Conservation (phyloP, 2,113 vertebrate species). For the Prunella himalayana region DNA sequence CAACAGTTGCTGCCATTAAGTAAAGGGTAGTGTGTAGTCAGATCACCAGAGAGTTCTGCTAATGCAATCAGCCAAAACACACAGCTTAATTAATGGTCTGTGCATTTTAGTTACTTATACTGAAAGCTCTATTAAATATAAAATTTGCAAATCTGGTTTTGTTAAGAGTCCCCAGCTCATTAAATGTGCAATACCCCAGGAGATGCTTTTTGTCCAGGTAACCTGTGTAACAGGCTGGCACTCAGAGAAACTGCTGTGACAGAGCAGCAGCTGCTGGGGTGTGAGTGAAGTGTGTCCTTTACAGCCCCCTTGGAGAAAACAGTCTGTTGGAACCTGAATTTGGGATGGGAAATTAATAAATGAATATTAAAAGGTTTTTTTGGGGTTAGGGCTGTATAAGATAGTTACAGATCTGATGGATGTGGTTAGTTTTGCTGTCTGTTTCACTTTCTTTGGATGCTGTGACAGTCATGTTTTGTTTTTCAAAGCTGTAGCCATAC, state of each 20-base stretch:
- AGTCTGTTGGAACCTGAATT: not conserved
- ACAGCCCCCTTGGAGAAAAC: not conserved
- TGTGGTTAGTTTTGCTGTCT: not conserved
- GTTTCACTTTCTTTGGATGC: not conserved
- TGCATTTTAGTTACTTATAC: not conserved
- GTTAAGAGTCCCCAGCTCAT: not conserved
- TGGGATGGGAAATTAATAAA: not conserved
- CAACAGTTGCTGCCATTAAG: not conserved
- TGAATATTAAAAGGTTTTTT: not conserved
- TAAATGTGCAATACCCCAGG: not conserved
- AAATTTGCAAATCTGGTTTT: not conserved
- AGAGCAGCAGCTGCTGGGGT: not conserved
- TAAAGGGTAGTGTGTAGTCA: not conserved
- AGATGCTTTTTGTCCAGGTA: not conserved
- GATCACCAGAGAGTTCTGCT: not conserved
- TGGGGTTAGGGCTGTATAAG: rapidly evolving
- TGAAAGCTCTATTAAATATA: not conserved
- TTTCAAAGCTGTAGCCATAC: not conserved
- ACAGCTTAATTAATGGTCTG: not conserved
- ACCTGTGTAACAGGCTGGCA: not conserved
- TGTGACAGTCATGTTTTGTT: not conserved
- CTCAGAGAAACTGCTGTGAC: not conserved
- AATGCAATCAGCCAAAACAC: not conserved
- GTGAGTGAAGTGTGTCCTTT: not conserved
- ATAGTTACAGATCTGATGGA: not conserved